These are phyloP conservation scores for Diorhabda elongata DNA, from an alignment of 1,140 invertebrate species.

Conservation along the genomic window DNA sequence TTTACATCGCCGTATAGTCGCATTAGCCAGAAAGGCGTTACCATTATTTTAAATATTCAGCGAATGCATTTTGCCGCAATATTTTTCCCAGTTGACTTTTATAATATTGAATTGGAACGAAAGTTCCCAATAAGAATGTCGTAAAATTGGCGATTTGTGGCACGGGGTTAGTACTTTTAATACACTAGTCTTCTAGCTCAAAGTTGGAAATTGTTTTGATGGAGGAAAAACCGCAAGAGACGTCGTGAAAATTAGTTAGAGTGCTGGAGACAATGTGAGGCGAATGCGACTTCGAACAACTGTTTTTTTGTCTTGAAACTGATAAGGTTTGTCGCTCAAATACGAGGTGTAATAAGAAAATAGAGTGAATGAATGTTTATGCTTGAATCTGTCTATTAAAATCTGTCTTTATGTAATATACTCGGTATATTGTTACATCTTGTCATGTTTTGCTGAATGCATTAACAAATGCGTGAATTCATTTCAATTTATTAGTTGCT, in stretches of 20 bases:
- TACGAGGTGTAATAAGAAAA: too few relatives aligned
- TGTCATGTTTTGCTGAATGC: too few relatives aligned
- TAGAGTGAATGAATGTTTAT: too few relatives aligned
- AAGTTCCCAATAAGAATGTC: neutral
- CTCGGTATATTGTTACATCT: too few relatives aligned
- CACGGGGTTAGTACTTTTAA: neutral
- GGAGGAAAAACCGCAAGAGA: neutral
- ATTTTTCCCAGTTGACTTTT: slow-evolving; percentile 2
- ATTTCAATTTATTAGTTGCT: too few relatives aligned
- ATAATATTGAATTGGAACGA: neutral
- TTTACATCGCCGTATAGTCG: neutral
- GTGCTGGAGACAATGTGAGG: neutral
- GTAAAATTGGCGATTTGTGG: neutral
- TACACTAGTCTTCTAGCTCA: neutral
- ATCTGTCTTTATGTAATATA: too few relatives aligned
- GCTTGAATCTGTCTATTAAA: too few relatives aligned
- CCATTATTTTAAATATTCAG: neutral
- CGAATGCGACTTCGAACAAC: too few relatives aligned
- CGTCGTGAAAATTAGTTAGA: neutral
- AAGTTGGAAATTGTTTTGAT: slow-evolving; percentile 3
- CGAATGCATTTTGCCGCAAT: slow-evolving; percentile 1
- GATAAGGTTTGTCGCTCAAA: too few relatives aligned
- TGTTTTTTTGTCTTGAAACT: too few relatives aligned
- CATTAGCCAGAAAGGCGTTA: neutral
- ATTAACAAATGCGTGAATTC: too few relatives aligned